Percentiles rank a stretch among this genome's conserved stretches.
Conservation (phyloP, 2,888 invertebrate genomes). For the Plemyria rubiginata region DNA sequence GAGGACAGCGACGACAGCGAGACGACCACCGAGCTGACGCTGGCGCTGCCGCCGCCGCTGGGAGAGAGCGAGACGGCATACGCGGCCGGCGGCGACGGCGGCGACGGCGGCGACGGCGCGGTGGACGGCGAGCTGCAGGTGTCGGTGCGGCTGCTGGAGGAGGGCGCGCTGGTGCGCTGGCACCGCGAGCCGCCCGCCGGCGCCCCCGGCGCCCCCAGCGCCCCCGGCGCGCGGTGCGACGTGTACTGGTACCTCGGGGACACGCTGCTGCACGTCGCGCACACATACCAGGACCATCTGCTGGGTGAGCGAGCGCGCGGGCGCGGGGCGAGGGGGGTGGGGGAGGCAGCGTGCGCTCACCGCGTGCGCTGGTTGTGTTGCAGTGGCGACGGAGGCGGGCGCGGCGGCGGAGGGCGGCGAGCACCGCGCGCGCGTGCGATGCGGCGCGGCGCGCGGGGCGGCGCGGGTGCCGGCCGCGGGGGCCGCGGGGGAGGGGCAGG, state of each 20-base stretch:
- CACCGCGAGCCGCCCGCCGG: constrained; percentile 86
- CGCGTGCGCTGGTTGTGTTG: constrained; percentile 81
- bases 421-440: constrained; percentile 92
- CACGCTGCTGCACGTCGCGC: constrained; percentile 86
- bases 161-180: constrained; percentile 92
- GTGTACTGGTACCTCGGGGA: constrained; percentile 89
- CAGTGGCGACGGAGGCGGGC: constrained; percentile 87
- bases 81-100: constrained; percentile 27
- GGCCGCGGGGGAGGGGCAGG: constrained; percentile 90
- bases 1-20: constrained; percentile 6
- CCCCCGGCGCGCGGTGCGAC: constrained; percentile 85
- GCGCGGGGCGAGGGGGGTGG: too few species aligned
- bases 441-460: constrained; percentile 90
- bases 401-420: constrained; percentile 89
- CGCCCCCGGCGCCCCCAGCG: too few species aligned
- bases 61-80: constrained; percentile 15
- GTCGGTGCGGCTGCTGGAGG: constrained; percentile 87
- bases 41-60: not conserved
- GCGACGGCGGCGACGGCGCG: constrained; percentile 37
- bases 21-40: not conserved
- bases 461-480: constrained; percentile 87
- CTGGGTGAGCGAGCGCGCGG: constrained; percentile 83
- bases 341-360: constrained; percentile 84
- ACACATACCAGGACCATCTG: constrained; percentile 89
- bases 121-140: constrained; percentile 86